Evolutionary conservation across 64 coral and sea anemone species (phyloP).

Genomic region (Catalaphyllia jardinei): DNA sequence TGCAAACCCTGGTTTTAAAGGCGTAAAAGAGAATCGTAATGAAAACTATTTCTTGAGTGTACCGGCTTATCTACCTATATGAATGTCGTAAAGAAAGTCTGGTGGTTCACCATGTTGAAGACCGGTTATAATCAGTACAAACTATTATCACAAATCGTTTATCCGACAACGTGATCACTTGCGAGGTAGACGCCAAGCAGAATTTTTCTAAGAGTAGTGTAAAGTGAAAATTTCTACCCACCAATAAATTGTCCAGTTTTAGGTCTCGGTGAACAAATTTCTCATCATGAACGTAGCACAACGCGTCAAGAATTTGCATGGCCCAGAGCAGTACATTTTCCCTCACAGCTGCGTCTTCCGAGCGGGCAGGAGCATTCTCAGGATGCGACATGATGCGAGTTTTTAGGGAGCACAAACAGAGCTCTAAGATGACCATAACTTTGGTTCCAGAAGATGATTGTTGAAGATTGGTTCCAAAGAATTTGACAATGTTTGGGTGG

Average conservation of each 20-base stretch:
- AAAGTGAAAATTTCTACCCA: background rate
- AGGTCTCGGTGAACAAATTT: slow-evolving; percentile 28
- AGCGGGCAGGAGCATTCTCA: background rate
- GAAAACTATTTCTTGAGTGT: no score
- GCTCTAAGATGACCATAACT: slow-evolving; percentile 1
- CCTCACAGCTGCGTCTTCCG: background rate
- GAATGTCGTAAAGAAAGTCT: no score
- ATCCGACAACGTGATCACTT: no score
- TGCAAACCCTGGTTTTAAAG: no score
- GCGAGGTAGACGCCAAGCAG: no score
- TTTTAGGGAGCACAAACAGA: background rate
- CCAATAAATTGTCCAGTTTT: slow-evolving; percentile 34
- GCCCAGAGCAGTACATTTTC: background rate
- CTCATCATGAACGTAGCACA: background rate
- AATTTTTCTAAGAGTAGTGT: no score
- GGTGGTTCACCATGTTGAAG: no score
- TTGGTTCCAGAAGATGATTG: background rate
- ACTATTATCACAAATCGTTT: no score
- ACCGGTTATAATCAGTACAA: no score
- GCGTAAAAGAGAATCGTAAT: no score
- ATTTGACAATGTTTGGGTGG: slow-evolving; percentile 25
- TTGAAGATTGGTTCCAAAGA: slow-evolving; percentile 11
- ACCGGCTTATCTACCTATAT: background rate
- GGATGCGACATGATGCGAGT: background rate
- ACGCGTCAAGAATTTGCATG: background rate